These are phyloP conservation scores for Apis dorsata DNA, from an alignment of 1,140 invertebrate species.

Conservation along the genomic window DNA sequence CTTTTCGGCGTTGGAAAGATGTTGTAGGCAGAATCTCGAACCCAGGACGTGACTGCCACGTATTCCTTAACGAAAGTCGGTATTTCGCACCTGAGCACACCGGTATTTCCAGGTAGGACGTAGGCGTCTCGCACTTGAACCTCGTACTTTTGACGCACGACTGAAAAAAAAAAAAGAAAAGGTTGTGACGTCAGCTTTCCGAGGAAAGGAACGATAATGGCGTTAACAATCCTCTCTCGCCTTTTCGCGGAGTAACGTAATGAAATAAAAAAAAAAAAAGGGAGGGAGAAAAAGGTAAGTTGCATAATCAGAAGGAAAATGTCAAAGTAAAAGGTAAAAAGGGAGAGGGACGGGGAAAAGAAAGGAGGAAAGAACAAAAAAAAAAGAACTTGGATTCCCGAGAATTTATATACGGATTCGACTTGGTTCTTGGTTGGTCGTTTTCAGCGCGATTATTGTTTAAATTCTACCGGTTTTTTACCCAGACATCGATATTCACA, in stretches of 20 bases:
- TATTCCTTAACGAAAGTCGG: slow-evolving; percentile 93
- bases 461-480: neutral
- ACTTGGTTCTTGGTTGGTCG: neutral
- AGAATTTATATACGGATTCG: neutral
- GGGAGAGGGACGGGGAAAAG: neutral
- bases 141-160: slow-evolving; percentile 92
- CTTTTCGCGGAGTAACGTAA: too few relatives aligned
- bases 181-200: slow-evolving; percentile 33
- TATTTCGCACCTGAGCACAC: slow-evolving; percentile 91
- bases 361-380: too few relatives aligned
- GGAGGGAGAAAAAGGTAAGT: too few relatives aligned
- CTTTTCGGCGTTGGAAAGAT: slow-evolving; percentile 90
- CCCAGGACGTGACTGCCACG: slow-evolving; percentile 93
- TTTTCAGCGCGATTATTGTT: neutral
- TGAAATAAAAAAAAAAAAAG: too few relatives aligned
- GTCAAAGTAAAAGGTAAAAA: neutral
- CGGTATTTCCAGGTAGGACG: slow-evolving; percentile 92
- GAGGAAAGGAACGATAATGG: neutral
- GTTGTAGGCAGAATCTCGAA: slow-evolving; percentile 89
- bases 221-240: too few relatives aligned
- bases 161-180: slow-evolving; percentile 80
- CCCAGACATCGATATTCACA: neutral
- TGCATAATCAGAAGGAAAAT: neutral
- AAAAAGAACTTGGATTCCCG: neutral
- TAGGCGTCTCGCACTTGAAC: slow-evolving; percentile 93